These are phyloP conservation scores for Pyrgilauda ruficollis DNA, from an alignment of 2,113 vertebrate genomes.

Conservation along the genomic window DNA sequence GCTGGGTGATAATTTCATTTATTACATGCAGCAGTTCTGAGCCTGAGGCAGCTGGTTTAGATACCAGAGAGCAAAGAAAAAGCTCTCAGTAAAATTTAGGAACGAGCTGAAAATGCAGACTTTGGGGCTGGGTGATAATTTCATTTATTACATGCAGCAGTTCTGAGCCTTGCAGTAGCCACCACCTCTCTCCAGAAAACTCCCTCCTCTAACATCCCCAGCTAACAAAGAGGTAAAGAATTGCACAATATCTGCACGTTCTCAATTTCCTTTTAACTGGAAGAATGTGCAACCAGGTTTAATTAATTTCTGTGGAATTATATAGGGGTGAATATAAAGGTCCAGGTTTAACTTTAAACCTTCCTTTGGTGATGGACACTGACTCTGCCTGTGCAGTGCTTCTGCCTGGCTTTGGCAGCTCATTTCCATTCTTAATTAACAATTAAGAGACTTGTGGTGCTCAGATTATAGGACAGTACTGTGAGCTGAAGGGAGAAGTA, in stretches of 20 bases:
- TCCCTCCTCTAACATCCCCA: background rate
- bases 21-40: background rate
- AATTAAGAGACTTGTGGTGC: background rate
- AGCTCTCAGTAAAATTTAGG: background rate
- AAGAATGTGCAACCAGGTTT: background rate
- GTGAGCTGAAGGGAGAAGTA: background rate
- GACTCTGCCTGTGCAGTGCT: background rate
- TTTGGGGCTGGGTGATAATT: background rate
- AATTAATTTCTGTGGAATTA: background rate
- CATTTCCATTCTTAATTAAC: background rate
- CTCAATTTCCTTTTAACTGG: background rate
- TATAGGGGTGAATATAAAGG: background rate
- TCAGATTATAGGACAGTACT: background rate
- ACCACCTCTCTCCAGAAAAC: background rate
- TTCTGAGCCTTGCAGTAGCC: background rate
- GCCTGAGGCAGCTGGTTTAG: accelerated
- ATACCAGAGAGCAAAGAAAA: background rate
- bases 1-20: background rate
- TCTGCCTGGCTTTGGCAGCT: background rate
- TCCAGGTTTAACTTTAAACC: background rate
- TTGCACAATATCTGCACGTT: background rate
- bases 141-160: background rate
- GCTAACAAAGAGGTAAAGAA: background rate
- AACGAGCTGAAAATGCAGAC: background rate
- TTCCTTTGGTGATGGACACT: background rate